Conservation (phyloP, 2,888 invertebrate genomes). For the Ormyrus rosae region DNA sequence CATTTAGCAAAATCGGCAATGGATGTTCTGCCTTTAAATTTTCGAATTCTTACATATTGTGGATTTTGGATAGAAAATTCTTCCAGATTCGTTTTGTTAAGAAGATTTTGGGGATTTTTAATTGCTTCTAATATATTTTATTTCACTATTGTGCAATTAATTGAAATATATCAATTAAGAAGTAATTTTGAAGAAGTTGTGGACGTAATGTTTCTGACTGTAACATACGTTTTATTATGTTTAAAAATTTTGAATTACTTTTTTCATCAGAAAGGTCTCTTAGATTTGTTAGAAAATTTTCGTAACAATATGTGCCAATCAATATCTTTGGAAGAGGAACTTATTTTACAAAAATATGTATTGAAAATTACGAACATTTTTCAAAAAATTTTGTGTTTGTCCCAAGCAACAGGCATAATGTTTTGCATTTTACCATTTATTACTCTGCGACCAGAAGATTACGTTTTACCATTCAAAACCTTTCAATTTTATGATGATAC, state of each 20-base stretch:
- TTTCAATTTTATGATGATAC: constrained; percentile 49
- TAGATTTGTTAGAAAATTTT: constrained; percentile 14
- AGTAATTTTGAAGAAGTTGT: constrained; percentile 31
- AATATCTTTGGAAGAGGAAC: constrained; percentile 32
- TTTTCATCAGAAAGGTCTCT: neutral
- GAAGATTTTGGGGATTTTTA: constrained; percentile 9
- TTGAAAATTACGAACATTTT: constrained; percentile 10
- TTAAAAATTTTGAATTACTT: constrained; percentile 37
- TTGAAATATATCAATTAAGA: constrained; percentile 16
- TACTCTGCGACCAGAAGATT: constrained; percentile 9
- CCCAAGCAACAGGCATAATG: constrained; percentile 17
- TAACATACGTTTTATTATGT: constrained; percentile 35
- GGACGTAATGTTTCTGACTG: constrained; percentile 40
- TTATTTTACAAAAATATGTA: constrained; percentile 25
- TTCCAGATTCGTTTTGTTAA: neutral
- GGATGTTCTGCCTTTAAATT: constrained; percentile 10
- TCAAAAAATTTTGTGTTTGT: constrained; percentile 13
- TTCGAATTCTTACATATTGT: constrained; percentile 27
- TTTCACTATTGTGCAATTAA: constrained; percentile 30
- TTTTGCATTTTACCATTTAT: constrained; percentile 35
- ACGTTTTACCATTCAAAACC: constrained; percentile 33
- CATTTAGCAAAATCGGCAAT: neutral
- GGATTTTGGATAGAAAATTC: constrained; percentile 39
- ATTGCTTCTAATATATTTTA: constrained; percentile 18
- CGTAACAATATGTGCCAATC: constrained; percentile 14